phyloP scores from a whole-genome alignment of 2,797 vertebrate genomes.

The Denticeps clupeoides region DNA sequence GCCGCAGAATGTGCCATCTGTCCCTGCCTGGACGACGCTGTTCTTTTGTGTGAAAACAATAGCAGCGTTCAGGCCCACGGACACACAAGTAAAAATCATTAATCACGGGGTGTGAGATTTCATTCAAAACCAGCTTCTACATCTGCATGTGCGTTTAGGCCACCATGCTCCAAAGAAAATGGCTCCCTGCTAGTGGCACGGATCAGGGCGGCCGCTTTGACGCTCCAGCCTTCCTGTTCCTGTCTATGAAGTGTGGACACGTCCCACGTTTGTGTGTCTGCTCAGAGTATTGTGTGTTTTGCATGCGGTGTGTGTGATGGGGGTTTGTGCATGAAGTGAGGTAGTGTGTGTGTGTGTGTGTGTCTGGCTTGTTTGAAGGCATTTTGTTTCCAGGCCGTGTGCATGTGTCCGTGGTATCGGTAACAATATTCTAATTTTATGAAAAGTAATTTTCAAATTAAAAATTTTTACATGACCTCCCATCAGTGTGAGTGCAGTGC shows the following conservation, averaged over 20 bases:
- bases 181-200: too few relatives aligned
- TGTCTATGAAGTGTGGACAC: too few relatives aligned
- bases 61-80: constrained; percentile 18
- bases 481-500: constrained; percentile 29
- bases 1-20: constrained; percentile 39
- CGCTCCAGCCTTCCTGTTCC: too few relatives aligned
- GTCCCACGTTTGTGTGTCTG: too few relatives aligned
- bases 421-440: constrained; percentile 5
- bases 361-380: not conserved
- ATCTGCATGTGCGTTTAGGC: not conserved
- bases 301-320: too few relatives aligned
- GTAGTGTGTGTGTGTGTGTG: not conserved
- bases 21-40: constrained; percentile 31
- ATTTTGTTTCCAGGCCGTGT: too few relatives aligned
- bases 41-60: constrained; percentile 35
- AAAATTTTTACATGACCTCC: constrained; percentile 5
- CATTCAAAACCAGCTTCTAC: not conserved
- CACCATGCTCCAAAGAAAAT: not conserved
- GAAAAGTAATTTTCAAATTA: constrained; percentile 5
- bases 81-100: constrained; percentile 60
- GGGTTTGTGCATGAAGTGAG: too few relatives aligned
- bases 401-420: not conserved
- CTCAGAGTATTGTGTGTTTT: too few relatives aligned
- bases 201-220: too few relatives aligned
- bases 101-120: constrained; percentile 37